A percentile compares a stretch with the other conserved stretches of the same genome.
phyloP scores from a whole-genome alignment of 2,113 vertebrate genomes.

The Nestor notabilis region DNA sequence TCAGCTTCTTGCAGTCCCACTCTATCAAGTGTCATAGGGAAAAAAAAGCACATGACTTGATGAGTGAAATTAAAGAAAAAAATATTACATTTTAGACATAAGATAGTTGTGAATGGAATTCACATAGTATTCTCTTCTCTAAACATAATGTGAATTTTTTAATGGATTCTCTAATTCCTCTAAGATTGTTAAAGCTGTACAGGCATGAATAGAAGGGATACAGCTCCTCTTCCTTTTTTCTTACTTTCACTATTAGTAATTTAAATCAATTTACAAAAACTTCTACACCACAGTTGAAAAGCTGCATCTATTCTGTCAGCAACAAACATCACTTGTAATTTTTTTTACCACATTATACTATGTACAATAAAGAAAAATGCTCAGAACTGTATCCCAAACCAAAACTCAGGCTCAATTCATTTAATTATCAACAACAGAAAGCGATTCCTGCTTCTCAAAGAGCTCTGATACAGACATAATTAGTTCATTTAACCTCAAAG shows the following conservation, averaged over 20 bases:
- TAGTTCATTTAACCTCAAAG: slow-evolving; percentile 59
- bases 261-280: slow-evolving; percentile 50
- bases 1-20: slow-evolving; percentile 15
- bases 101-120: not conserved
- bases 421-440: slow-evolving; percentile 47
- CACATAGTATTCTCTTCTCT: not conserved
- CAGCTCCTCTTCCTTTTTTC: slow-evolving; percentile 13
- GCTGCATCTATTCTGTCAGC: not conserved
- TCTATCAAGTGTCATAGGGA: not conserved
- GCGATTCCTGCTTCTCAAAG: slow-evolving; percentile 31
- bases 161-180: not conserved
- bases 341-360: slow-evolving; percentile 43
- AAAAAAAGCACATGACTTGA: not conserved
- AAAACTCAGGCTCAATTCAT: slow-evolving; percentile 26
- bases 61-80: slow-evolving; percentile 33
- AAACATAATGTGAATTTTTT: slow-evolving; percentile 10
- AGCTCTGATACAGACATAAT: slow-evolving; percentile 42
- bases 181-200: not conserved
- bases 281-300: not conserved
- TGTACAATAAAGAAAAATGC: slow-evolving; percentile 9
- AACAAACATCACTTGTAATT: slow-evolving; percentile 13
- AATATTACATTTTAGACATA: not conserved
- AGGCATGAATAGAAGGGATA: not conserved
- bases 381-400: not conserved
- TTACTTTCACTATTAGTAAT: not conserved